Conservation (phyloP, 2,113 vertebrate species). For the Melanocharis versteri region DNA sequence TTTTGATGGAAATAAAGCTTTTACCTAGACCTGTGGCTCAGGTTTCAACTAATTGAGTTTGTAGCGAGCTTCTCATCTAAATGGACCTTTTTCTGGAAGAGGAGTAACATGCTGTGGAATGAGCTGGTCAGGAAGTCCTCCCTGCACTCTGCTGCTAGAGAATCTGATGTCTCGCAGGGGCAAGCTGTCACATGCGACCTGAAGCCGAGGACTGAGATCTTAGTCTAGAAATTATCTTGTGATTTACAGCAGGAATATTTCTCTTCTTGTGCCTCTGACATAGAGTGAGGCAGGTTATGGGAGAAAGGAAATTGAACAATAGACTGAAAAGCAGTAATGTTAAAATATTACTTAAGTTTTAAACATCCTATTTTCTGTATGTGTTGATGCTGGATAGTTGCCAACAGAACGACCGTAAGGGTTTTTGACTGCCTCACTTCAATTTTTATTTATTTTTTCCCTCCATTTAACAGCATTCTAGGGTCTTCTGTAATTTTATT, state of each 20-base stretch:
- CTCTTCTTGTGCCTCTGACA: not conserved
- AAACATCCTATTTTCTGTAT: not conserved
- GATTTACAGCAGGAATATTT: not conserved
- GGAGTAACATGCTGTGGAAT: not conserved
- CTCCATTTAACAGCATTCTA: constrained; percentile 2
- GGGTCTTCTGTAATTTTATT: not conserved
- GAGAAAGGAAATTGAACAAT: not conserved
- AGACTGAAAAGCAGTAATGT: not conserved
- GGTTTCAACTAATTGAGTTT: not conserved
- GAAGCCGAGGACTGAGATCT: not conserved
- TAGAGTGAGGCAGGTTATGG: not conserved
- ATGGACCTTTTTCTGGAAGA: not conserved
- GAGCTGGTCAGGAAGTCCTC: not conserved
- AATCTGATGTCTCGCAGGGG: not conserved
- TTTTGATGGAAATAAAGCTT: not conserved
- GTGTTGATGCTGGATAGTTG: not conserved
- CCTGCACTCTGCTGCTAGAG: not conserved
- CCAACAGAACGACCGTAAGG: not conserved
- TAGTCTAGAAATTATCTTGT: not conserved
- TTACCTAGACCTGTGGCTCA: not conserved
- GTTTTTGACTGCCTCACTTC: not conserved
- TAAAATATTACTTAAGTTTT: not conserved
- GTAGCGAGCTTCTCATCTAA: not conserved
- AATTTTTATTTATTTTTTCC: not conserved
- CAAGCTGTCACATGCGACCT: not conserved